Base-by-base conservation (phyloP, 2,113 vertebrate species). In the Xiphophorus maculatus region DNA sequence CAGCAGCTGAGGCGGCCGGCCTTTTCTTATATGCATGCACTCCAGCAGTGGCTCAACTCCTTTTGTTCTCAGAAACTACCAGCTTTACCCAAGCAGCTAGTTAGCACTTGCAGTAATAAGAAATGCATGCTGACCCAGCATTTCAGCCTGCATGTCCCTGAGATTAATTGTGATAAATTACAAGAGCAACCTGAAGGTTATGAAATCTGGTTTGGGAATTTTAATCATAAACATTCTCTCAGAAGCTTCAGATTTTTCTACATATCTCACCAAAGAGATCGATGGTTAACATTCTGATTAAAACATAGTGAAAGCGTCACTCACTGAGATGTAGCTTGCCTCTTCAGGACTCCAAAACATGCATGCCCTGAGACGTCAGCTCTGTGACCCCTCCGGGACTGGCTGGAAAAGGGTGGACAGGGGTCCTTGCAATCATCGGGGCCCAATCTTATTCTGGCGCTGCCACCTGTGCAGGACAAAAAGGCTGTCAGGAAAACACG, bases 291-390 rank as follows among this genome's bases (percentile, higher is more conserved):
- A 62, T 69, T 83, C 66, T 9, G 42, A 67, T 40, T 35, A 22
- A 25, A 74, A 77, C 30, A 33, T 61, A 71, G 30, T 42, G 63
- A 72, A 69, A 82, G 81, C 1, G 25, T 81, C 76, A 89, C 93
- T 94, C 92, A 95, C 94, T 92, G 93, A 80, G 89, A 90, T 89
- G 88, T 90, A 73, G 85, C 81, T 82, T 88, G 94, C 87, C 90
- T 91, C 86, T 88, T 93, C 89, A 89, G 80, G 86, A 89, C 90
- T 88, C 90, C 87, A 80, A 84, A 92, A 91, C 85, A 89, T 72
- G 86, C 88, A 93, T 87, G 85, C 76, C 79, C 86, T 85, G 82
- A 86, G 84, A 88, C 89, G 90, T 94, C 90, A 91, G 92, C 91
- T 91, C 90, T 63, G 78, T 71, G 28, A 83, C 71, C 82, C 84